Base-by-base conservation (phyloP, 2,888 invertebrate species). In the Stenoptilia bipunctidactyla region DNA sequence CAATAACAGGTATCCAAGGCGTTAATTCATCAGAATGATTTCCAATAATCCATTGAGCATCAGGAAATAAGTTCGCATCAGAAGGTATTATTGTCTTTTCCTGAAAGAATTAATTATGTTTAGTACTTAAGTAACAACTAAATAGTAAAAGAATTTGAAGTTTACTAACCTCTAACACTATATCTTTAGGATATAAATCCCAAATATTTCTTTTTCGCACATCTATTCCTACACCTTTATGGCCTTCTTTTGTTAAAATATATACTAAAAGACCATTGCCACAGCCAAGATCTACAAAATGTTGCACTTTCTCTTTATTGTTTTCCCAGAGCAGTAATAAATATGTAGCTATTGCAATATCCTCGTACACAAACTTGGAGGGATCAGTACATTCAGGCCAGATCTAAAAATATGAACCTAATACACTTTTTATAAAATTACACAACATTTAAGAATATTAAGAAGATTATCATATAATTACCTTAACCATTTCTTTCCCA, bases 21-120 rank as follows among this genome's bases (percentile, higher is more conserved):
- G 98, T 98, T n/a, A 99, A 76, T 68, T 99, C 98, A 84, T 99
- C 99, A 10, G 97, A 97, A 83, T 99, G 99, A 75, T 99, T 99
- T 39, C 98, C 99, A 64, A 99, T 96, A 38, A 99, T 77, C 97
- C 97, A 97, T 59, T 96, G 92, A 15, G 86, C 86, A n/a, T 90
- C 86, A 6, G 90, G 88, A 57, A 92, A 94, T 34, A 87, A 60
- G 45, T 85, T 85, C 38, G 86, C 64, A 46, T 89, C 87, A 8
- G 90, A 90, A 37, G 93, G 93, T 42, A 86, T 86, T 40, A 95
- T 86, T 2, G 89, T 86, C 53, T 69, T 80, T 48, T 88, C 89
- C 91, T 91, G 53, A 37, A 85, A 79, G 43, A 46, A 42, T 34
- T 34, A 12, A 13, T 13, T 13, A 13, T 34, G 2, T 34, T 12